Evolutionary conservation across 2,113 vertebrate species (phyloP).

Genomic region (Phyllopteryx taeniolatus): DNA sequence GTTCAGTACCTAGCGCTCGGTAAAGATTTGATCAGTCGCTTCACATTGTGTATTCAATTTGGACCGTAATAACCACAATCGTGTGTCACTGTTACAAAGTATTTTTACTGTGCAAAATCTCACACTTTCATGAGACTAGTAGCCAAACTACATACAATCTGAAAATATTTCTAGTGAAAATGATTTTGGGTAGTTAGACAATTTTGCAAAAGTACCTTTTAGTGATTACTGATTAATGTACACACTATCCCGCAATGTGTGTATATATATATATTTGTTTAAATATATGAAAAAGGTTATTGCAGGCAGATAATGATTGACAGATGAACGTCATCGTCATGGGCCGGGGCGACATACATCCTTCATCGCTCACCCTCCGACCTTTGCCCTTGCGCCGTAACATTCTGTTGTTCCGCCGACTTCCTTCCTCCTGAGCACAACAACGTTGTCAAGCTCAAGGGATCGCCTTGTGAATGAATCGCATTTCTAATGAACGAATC

Average conservation of each 20-base stretch:
- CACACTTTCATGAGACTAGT: too few species aligned
- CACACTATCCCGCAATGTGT: not conserved
- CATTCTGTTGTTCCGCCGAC: slow-evolving; percentile 27
- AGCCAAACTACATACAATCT: too few species aligned
- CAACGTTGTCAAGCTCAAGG: slow-evolving; percentile 25
- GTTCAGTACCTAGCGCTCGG: not conserved
- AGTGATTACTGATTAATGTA: not conserved
- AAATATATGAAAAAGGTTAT: slow-evolving; percentile 14
- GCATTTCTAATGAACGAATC: slow-evolving; percentile 5
- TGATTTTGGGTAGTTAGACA: not conserved
- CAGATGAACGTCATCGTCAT: slow-evolving; percentile 39
- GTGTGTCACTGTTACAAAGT: too few species aligned
- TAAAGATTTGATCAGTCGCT: not conserved
- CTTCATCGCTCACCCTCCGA: slow-evolving; percentile 17
- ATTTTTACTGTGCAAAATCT: too few species aligned
- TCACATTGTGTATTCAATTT: not conserved
- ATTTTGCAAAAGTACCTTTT: not conserved
- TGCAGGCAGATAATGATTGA: slow-evolving; percentile 41
- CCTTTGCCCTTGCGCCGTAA: slow-evolving; percentile 42
- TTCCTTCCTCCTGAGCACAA: slow-evolving; percentile 31
- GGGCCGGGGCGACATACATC: slow-evolving; percentile 32
- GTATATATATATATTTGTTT: not conserved
- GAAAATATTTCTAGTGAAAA: not conserved
- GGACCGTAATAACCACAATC: not conserved
- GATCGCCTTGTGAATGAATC: slow-evolving; percentile 18